These are phyloP conservation scores for Toxotes jaculatrix DNA, from an alignment of 2,113 vertebrate genomes.

Conservation along the genomic window DNA sequence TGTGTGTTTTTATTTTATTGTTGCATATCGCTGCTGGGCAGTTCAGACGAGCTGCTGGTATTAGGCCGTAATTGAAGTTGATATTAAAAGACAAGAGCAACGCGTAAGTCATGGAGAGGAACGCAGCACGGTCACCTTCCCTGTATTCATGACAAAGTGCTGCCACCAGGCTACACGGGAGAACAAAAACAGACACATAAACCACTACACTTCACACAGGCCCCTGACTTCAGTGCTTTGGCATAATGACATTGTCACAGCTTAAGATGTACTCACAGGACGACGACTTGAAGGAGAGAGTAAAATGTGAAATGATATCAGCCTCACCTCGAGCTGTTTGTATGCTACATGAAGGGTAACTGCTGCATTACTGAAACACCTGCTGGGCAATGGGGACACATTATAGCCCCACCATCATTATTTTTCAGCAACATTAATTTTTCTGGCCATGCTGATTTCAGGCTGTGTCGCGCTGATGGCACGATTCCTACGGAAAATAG, in stretches of 20 bases:
- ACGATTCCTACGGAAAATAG: neutral
- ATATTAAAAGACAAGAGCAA: conserved; percentile 77
- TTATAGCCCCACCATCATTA: conserved; percentile 2
- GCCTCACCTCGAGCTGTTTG: conserved; percentile 31
- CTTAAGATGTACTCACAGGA: conserved; percentile 44
- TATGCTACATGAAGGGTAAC: conserved; percentile 33
- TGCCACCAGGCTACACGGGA: conserved; percentile 78
- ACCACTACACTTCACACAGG: conserved; percentile 76
- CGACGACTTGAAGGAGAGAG: conserved; percentile 36
- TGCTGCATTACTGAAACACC: conserved; percentile 41
- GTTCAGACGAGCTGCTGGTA: conserved; percentile 24
- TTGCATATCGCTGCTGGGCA: conserved; percentile 32
- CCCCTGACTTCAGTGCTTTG: conserved; percentile 57
- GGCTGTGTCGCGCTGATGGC: conserved; percentile 12
- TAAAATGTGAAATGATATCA: conserved; percentile 10
- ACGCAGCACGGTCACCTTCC: conserved; percentile 72
- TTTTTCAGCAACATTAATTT: conserved; percentile 41
- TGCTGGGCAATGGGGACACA: neutral
- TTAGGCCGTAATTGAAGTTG: conserved; percentile 70
- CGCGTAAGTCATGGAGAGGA: conserved; percentile 77
- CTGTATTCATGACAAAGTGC: conserved; percentile 86
- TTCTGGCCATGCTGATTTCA: conserved; percentile 27
- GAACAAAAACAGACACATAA: conserved; percentile 65
- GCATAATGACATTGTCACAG: conserved; percentile 43
- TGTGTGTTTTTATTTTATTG: conserved; percentile 19